Evolutionary conservation across 2,113 vertebrate genomes (phyloP).

Genomic region (Myrmecophaga tridactyla): DNA sequence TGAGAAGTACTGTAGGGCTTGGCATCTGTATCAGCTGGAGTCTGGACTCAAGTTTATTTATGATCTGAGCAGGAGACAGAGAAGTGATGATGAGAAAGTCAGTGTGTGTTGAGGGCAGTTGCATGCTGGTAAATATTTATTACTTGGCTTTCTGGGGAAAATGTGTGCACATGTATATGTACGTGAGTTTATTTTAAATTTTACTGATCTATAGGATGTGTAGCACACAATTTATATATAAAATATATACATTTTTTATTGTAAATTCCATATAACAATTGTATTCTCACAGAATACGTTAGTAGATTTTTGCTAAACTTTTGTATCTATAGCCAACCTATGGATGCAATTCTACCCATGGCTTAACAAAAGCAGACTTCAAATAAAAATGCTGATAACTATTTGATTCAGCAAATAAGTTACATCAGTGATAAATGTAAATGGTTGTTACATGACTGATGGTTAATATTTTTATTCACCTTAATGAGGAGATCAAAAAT

Average conservation of each 20-base stretch:
- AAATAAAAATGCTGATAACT: not conserved
- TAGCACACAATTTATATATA: too few relatives aligned
- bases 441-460: not conserved
- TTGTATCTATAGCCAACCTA: not conserved
- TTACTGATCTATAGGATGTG: not conserved
- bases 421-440: not conserved
- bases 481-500: not conserved
- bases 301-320: constrained; percentile 17
- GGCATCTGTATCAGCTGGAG: constrained; percentile 36
- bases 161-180: not conserved
- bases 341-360: not conserved
- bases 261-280: not conserved
- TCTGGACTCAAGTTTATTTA: constrained; percentile 74
- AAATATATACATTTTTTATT: too few relatives aligned
- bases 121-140: not conserved
- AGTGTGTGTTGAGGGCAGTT: constrained; percentile 49
- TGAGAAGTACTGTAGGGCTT: constrained; percentile 48
- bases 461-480: not conserved
- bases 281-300: not conserved
- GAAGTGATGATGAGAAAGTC: constrained; percentile 71
- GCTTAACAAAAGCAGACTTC: not conserved
- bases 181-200: not conserved
- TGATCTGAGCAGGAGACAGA: constrained; percentile 74
- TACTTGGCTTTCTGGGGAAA: not conserved
- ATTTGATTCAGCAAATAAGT: not conserved